Percentiles rank a stretch among this genome's conserved stretches.
phyloP scores from a whole-genome alignment of 2,797 vertebrate species.

The Sternarchorhynchus goeldii region DNA sequence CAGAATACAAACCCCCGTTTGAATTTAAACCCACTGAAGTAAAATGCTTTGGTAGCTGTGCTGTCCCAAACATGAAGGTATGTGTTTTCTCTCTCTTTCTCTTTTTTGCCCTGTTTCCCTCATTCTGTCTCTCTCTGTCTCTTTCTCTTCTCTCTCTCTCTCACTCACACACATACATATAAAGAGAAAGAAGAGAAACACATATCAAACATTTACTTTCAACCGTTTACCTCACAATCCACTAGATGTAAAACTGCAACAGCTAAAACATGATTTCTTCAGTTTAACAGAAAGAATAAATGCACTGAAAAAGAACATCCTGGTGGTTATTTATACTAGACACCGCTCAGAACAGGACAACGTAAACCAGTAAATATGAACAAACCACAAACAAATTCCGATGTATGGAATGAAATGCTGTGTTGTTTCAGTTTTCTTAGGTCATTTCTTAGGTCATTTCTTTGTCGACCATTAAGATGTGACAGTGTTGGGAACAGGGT shows the following conservation, averaged over 20 bases:
- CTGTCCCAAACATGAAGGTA: neutral
- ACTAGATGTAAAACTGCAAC: constrained; percentile 50
- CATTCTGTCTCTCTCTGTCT: neutral
- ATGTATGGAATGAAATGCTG: constrained; percentile 31
- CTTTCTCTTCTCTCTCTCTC: neutral
- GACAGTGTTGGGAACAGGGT: constrained; percentile 55
- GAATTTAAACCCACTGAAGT: constrained; percentile 18
- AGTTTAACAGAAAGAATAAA: constrained; percentile 32
- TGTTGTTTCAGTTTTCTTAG: constrained; percentile 6
- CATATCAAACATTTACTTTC: constrained; percentile 32
- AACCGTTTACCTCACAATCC: constrained; percentile 62
- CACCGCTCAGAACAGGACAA: neutral
- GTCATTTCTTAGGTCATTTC: constrained; percentile 29
- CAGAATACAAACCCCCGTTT: constrained; percentile 24
- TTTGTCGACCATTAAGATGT: constrained; percentile 50
- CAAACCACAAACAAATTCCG: constrained; percentile 34
- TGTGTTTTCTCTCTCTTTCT: neutral
- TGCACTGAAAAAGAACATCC: constrained; percentile 47
- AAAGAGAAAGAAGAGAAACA: constrained; percentile 11
- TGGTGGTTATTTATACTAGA: neutral
- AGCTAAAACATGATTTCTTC: constrained; percentile 25
- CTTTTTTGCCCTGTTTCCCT: neutral
- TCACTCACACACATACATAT: constrained; percentile 18
- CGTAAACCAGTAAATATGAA: constrained; percentile 13
- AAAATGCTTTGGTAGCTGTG: constrained; percentile 22